Conservation (phyloP, 2,797 vertebrate genomes). For the Bufotes viridis region DNA sequence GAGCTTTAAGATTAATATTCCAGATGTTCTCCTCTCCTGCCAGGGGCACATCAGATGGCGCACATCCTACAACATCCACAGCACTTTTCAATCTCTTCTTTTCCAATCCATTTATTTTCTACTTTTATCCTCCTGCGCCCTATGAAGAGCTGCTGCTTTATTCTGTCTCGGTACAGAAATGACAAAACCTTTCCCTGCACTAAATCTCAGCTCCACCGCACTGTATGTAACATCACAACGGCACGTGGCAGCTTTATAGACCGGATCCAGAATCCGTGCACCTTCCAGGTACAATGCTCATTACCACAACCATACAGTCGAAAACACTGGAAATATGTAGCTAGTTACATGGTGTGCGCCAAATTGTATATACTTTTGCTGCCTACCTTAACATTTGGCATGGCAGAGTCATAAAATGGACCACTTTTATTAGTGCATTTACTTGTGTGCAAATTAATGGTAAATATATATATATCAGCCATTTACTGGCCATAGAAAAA, state of each 20-base stretch:
- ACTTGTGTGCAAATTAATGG: too few relatives aligned
- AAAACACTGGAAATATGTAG: not conserved
- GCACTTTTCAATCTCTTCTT: constrained; percentile 40
- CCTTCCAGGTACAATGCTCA: not conserved
- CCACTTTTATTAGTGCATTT: too few relatives aligned
- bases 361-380: too few relatives aligned
- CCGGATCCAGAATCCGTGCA: not conserved
- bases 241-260: not conserved
- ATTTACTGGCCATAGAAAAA: not conserved
- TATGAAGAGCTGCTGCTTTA: not conserved
- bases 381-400: too few relatives aligned
- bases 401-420: too few relatives aligned
- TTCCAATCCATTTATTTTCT: constrained; percentile 38
- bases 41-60: constrained; percentile 57
- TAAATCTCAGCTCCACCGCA: not conserved
- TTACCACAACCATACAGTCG: not conserved
- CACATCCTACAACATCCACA: constrained; percentile 14
- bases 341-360: too few relatives aligned
- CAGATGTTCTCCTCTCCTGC: constrained; percentile 57
- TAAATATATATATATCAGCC: too few relatives aligned
- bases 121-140: constrained; percentile 50
- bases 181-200: not conserved
- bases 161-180: not conserved
- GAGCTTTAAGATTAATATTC: constrained; percentile 56
- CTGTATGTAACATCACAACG: too few relatives aligned